Evolutionary conservation across 2,113 vertebrate genomes (phyloP).

Genomic region (Calyptommatus sinebrachiatus): DNA sequence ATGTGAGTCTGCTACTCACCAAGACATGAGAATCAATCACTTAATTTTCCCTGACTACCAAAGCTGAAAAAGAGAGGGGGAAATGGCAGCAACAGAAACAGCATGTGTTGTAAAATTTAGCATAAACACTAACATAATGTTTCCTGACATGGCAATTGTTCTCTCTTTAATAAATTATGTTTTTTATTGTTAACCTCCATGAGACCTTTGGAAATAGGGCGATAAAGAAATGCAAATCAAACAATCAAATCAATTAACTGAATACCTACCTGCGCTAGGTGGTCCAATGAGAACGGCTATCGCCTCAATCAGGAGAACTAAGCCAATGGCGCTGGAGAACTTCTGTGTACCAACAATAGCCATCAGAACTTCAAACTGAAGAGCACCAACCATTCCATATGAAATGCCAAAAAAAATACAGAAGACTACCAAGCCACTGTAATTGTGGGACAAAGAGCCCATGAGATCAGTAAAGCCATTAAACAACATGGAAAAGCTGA

Average conservation of each 20-base stretch:
- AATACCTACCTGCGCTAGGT: conserved; percentile 83
- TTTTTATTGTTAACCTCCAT: no score
- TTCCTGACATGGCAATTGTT: fast-evolving
- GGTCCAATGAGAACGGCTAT: conserved; percentile 91
- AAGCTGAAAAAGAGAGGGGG: not conserved
- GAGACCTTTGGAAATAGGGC: no score
- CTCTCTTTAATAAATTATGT: not conserved
- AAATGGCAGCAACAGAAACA: not conserved
- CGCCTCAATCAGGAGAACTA: conserved; percentile 91
- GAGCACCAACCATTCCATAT: conserved; percentile 95
- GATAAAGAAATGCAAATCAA: no score
- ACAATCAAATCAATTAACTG: conserved; percentile 2
- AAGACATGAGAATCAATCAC: not conserved
- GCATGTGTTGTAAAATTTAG: not conserved
- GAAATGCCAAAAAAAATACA: conserved; percentile 96
- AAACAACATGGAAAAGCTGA: conserved; percentile 93
- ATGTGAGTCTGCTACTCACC: not conserved
- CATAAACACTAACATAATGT: not conserved
- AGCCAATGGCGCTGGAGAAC: conserved; percentile 93
- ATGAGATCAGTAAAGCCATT: conserved; percentile 89
- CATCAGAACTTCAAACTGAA: conserved; percentile 98
- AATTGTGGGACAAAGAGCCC: conserved; percentile 80
- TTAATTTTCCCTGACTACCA: not conserved
- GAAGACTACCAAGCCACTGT: conserved; percentile 81
- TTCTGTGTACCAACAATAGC: conserved; percentile 90